A percentile compares a stretch with the other conserved stretches of the same genome.
Conservation (phyloP, 2,888 invertebrate species). For the Rhorus exstirpatorius region DNA sequence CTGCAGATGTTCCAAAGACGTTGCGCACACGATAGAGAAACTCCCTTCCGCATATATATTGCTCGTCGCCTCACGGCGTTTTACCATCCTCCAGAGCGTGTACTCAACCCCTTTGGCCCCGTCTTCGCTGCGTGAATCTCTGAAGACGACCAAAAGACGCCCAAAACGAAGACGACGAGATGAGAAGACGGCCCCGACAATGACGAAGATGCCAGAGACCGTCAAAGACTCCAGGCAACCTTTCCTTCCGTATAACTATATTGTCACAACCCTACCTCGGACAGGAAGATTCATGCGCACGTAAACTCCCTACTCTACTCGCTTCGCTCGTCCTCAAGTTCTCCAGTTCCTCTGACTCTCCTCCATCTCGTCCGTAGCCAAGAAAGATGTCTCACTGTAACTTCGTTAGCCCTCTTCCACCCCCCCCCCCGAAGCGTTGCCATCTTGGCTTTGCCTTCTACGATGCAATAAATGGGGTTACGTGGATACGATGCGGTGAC, state of each 20-base stretch:
- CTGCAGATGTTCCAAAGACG: constrained; percentile 39
- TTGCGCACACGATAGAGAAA: constrained; percentile 56
- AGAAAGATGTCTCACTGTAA: constrained; percentile 82
- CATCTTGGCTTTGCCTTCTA: constrained; percentile 80
- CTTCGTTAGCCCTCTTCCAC: constrained; percentile 82
- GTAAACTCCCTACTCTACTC: constrained; percentile 24
- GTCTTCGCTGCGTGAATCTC: constrained; percentile 56
- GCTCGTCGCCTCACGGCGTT: constrained; percentile 41
- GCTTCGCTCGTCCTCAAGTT: constrained; percentile 68
- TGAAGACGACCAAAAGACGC: constrained; percentile 46
- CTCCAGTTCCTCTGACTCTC: constrained; percentile 56
- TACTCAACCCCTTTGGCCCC: constrained; percentile 42
- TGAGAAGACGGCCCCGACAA: constrained; percentile 19
- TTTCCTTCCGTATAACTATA: constrained; percentile 29
- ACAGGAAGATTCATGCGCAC: constrained; percentile 54
- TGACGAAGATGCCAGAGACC: constrained; percentile 43
- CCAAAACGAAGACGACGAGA: constrained; percentile 26
- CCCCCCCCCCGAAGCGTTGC: constrained; percentile 77
- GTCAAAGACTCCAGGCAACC: constrained; percentile 46
- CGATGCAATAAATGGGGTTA: constrained; percentile 79
- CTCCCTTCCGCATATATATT: constrained; percentile 37
- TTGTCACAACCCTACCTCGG: constrained; percentile 12
- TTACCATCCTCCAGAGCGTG: constrained; percentile 26
- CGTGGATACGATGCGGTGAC: constrained; percentile 78
- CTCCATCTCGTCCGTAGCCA: constrained; percentile 73